Evolutionary conservation across 2,888 invertebrate genomes (phyloP), one percentile per base, ranked within the genome.

Genomic region (Hypsopygia costalis): DNA sequence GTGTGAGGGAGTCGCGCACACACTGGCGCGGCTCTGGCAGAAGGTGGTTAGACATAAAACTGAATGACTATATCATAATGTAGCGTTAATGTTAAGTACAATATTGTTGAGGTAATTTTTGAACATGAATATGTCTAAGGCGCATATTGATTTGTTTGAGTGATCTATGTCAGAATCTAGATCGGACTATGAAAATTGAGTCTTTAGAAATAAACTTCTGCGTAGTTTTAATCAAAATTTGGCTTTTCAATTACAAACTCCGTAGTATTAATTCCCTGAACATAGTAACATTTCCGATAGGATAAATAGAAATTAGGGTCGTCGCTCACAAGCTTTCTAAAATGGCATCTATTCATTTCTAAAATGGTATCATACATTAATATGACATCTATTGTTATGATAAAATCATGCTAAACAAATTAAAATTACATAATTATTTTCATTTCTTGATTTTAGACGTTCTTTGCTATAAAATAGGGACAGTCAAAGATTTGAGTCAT

Each of bases 81-180:
- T 76, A 81, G 78, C 58, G 51, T 69, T 81, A 83, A 71, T 73
- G 58, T 80, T 86, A 87, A 87, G 87, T 85, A 87, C 87, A 87
- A 87, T 85, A 77, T 80, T 82, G 82, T 83, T 82, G 69, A 76
- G 71, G 55, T 76, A 77, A 73, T 69, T 71, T 73, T 68, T 3
- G 67, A 74, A 71, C 52, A 57, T 49, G 60, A 20, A n/a, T 69
- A 70, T 68, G 73, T 72, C 71, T 68, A 69, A 74, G 68, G 75
- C 81, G 81, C 79, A 77, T 73, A 68, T 73, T 74, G 66, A 62
- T 78, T 83, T 74, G 66, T 75, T 80, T 73, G 71, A 73, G 63
- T 77, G 81, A 76, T 73, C 76, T 79, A 80, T 67, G 73, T 72
- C 71, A 59, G 69, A 72, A 74, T 69, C 61, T 79, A 78, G 76